Evolutionary conservation across 2,113 vertebrate genomes (phyloP).

Genomic region (Proteles cristata): DNA sequence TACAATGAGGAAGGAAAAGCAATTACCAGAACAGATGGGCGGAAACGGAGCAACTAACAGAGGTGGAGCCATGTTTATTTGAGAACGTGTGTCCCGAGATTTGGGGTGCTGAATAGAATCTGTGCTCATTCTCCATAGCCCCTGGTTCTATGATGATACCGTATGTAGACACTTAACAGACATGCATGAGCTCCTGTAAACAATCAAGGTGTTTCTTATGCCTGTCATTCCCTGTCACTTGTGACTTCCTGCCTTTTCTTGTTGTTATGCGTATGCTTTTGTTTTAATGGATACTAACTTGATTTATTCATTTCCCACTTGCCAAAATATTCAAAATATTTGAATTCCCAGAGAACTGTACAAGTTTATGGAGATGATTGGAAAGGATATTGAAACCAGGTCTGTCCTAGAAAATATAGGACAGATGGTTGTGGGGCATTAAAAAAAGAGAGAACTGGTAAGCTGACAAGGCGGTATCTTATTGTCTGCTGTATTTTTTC

Average conservation of each 20-base stretch:
- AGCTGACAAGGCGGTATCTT: conserved; percentile 1
- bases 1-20: conserved; percentile 71
- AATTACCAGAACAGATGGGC: conserved; percentile 69
- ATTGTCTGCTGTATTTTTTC: conserved; percentile 52
- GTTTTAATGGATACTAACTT: neutral
- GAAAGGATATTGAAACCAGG: conserved; percentile 55
- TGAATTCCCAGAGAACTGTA: conserved; percentile 45
- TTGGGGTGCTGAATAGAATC: neutral
- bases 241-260: conserved; percentile 19
- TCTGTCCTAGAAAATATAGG: conserved; percentile 38
- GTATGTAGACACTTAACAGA: neutral
- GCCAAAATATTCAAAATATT: conserved; percentile 35
- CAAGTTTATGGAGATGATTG: conserved; percentile 8
- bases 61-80: conserved; percentile 1
- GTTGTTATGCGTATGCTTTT: neutral
- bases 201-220: neutral
- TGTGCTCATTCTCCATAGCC: neutral
- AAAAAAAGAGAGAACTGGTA: conserved; percentile 43
- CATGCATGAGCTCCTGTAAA: neutral
- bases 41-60: conserved; percentile 51
- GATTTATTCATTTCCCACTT: conserved; percentile 52
- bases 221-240: neutral
- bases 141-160: neutral
- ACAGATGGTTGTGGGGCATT: conserved; percentile 61
- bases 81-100: neutral